Conservation (phyloP, 2,888 invertebrate genomes). For the Oxycera nigricornis region DNA sequence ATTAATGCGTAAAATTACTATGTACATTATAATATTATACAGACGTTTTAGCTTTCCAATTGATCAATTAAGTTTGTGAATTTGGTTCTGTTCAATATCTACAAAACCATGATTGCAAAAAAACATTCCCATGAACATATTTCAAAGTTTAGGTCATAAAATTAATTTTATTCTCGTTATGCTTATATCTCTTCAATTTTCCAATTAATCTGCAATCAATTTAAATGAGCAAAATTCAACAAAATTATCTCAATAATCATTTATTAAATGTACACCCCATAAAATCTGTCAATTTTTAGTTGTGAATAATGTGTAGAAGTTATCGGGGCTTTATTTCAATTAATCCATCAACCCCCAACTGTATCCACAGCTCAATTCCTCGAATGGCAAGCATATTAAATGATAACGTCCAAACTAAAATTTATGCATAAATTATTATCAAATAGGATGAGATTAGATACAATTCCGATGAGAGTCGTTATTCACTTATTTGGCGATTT, state of each 20-base stretch:
- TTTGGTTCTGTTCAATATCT: no score
- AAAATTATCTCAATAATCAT: not conserved
- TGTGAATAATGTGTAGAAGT: conserved; percentile 1
- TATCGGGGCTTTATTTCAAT: conserved; percentile 20
- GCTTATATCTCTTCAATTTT: no score
- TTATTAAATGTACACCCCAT: not conserved
- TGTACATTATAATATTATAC: no score
- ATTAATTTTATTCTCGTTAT: no score
- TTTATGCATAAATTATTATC: conserved; percentile 8
- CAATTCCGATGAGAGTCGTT: not conserved
- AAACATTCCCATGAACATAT: not conserved
- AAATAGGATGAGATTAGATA: conserved; percentile 1
- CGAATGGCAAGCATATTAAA: not conserved
- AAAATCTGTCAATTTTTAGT: conserved; percentile 8
- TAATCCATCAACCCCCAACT: not conserved
- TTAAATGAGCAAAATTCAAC: not conserved
- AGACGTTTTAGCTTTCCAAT: no score
- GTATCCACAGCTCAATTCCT: conserved; percentile 7
- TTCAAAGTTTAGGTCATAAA: not conserved
- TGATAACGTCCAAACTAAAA: conserved; percentile 17
- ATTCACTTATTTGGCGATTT: not conserved
- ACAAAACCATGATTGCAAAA: no score
- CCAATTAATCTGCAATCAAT: not conserved
- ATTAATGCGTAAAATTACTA: no score
- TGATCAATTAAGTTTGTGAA: no score